Evolutionary conservation across 2,113 vertebrate species (phyloP), one percentile per base, ranked within the genome.

Genomic region (Naja naja): DNA sequence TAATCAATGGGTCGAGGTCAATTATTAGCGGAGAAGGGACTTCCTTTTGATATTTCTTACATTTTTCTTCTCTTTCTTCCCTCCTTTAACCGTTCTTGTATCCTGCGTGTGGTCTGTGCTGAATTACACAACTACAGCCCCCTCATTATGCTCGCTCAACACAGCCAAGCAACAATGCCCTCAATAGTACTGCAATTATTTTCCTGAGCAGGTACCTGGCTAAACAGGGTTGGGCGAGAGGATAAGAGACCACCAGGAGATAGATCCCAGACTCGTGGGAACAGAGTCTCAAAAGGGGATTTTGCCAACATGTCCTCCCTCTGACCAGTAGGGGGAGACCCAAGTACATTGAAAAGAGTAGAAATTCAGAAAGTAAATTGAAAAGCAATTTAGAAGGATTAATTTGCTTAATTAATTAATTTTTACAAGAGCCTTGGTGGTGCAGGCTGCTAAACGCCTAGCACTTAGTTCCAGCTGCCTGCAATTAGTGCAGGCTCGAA

Each of bases 261-360:
- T 52, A 6, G n/a, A 52, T 52, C 86, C 49, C 3, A 52, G 86
- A 49, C 3, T 27, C 11, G 4, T 7, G 47, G 20, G n/a, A 81
- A 18, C 1, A 0, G 7, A 22, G 16, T 39, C 60, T 12, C 60
- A 69, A 22, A 39, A 49, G 18, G n/a, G 34, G 34, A 22, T 81
- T 81, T 81, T 81, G 3, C 34, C 16, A 55, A 45, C 54, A 64
- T 93, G 93, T 88, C 47, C 45, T 89, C 92, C 89, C 85, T 9
- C 87, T 54, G 30, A 53, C 90, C 94, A 95, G 64, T 16, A 94
- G 64, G 18, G 88, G 92, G 85, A 92, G 49, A 52, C 90, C 87
- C 74, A 5, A 91, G 56, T 49, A 34, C 34, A 22, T 85, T 3
- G 52, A 9, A 25, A 56, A 39, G 30, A 58, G 7, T 11, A 92